phyloP scores from a whole-genome alignment of 2,113 vertebrate species.

The Hyperopisus bebe region DNA sequence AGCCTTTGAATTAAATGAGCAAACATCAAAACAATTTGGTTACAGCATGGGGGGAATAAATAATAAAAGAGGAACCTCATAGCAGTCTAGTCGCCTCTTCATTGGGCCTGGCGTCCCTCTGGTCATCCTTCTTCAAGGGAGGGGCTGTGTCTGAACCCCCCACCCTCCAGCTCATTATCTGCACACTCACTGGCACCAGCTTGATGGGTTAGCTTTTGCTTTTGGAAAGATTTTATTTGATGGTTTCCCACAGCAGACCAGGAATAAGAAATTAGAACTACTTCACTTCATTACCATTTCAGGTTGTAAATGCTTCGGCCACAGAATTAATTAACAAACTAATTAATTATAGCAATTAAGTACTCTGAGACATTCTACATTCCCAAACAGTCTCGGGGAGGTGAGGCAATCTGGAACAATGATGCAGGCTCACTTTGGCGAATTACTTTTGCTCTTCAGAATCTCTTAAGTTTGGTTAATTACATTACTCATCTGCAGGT shows the following conservation, averaged over 20 bases:
- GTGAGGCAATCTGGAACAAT: not conserved
- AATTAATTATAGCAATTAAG: constrained; percentile 15
- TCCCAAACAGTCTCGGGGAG: not conserved
- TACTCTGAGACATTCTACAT: not conserved
- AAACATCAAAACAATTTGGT: constrained; percentile 13
- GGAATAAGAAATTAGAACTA: not conserved
- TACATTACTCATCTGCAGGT: not conserved
- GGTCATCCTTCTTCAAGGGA: not conserved
- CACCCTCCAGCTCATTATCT: not conserved
- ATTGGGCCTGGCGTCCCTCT: not conserved
- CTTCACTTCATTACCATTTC: not conserved
- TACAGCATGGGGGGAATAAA: not conserved
- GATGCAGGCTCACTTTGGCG: not conserved
- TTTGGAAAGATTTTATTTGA: constrained; percentile 10
- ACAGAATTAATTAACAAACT: not conserved
- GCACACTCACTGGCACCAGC: not conserved
- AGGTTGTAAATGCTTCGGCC: constrained; percentile 2
- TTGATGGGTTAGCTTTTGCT: not conserved
- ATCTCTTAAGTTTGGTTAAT: not conserved
- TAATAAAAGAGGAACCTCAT: not conserved
- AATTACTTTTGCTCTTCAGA: not conserved
- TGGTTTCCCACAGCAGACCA: not conserved
- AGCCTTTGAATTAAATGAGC: constrained; percentile 8
- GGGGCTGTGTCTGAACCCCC: not conserved
- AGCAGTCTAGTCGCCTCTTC: not conserved